These are phyloP conservation scores for Monochamus saltuarius DNA, from an alignment of 1,140 invertebrate genomes.

Conservation along the genomic window DNA sequence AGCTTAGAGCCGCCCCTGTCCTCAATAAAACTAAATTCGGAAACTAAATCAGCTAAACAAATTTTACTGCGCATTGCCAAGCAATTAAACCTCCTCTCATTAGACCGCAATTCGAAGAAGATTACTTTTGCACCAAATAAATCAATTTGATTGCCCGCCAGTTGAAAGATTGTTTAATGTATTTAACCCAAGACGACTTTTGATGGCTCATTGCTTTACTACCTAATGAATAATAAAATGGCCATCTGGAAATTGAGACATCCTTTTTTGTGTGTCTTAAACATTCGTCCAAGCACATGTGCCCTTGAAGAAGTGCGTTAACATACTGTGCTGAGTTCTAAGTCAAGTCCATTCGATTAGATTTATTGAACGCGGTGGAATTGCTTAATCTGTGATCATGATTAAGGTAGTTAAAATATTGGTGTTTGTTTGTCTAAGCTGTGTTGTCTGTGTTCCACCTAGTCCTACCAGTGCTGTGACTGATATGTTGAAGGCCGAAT, in stretches of 20 bases:
- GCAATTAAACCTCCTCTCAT: too few species aligned
- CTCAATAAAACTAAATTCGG: too few species aligned
- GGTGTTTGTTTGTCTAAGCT: slow-evolving; percentile 10
- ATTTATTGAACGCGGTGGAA: background rate
- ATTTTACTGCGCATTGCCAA: too few species aligned
- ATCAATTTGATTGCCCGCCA: background rate
- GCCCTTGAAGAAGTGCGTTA: slow-evolving; percentile 11
- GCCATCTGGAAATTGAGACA: slow-evolving; percentile 25
- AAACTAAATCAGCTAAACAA: too few species aligned
- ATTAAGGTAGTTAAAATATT: background rate
- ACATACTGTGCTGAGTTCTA: slow-evolving; percentile 5
- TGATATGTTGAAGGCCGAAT: slow-evolving; percentile 8
- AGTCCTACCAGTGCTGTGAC: slow-evolving; percentile 6
- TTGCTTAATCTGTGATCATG: background rate
- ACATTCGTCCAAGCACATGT: slow-evolving; percentile 7
- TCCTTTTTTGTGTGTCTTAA: slow-evolving; percentile 16
- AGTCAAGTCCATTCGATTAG: slow-evolving; percentile 5
- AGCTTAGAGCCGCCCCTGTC: too few species aligned
- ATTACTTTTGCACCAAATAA: background rate
- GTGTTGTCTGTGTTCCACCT: slow-evolving; percentile 2
- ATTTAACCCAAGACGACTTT: slow-evolving; percentile 10
- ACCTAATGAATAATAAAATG: slow-evolving; percentile 10
- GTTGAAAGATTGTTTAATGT: slow-evolving; percentile 6
- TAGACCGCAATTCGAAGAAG: too few species aligned
- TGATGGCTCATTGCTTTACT: background rate